Conservation (phyloP, 2,113 vertebrate genomes). For the Microtus ochrogaster region DNA sequence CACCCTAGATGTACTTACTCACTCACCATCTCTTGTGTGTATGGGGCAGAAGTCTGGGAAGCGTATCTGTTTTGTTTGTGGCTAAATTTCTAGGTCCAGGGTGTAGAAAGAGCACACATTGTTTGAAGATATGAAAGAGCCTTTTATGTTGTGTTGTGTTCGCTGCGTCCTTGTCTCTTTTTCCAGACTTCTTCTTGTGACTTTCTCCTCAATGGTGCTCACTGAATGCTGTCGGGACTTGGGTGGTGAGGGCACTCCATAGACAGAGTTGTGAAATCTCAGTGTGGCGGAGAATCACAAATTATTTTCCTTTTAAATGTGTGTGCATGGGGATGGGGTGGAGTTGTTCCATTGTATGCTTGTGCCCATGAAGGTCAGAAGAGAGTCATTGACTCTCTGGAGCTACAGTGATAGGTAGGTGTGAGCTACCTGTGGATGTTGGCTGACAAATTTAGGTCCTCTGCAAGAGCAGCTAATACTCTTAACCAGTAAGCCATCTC, state of each 20-base stretch:
- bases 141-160: background rate
- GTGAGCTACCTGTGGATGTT: background rate
- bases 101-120: background rate
- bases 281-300: background rate
- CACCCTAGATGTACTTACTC: background rate
- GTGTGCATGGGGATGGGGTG: background rate
- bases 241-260: background rate
- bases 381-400: background rate
- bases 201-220: background rate
- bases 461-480: background rate
- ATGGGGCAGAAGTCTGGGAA: background rate
- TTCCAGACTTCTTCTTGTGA: background rate
- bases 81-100: background rate
- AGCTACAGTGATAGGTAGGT: background rate
- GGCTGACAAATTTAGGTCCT: too few species aligned
- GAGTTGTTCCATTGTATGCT: background rate
- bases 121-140: background rate
- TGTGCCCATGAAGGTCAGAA: background rate
- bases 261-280: background rate
- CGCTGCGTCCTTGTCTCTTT: accelerated
- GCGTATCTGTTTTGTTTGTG: background rate
- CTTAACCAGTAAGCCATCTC: background rate
- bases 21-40: background rate
- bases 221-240: background rate
- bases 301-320: background rate